A percentile compares a stretch with the other conserved stretches of the same genome.
Evolutionary conservation across 2,113 vertebrate genomes (phyloP).

Genomic region (Azemiops feae): DNA sequence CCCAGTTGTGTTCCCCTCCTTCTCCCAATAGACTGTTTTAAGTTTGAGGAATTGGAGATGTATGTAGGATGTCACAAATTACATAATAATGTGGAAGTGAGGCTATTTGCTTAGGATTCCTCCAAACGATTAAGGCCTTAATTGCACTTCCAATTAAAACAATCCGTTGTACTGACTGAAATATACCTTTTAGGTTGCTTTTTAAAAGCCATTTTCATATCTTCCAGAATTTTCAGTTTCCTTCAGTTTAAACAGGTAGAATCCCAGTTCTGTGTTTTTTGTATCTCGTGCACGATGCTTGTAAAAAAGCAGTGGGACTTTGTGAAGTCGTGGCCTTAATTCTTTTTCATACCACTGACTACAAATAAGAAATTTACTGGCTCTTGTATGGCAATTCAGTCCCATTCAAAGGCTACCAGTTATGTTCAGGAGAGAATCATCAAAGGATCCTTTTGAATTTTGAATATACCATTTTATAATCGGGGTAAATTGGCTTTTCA

Average conservation of each 20-base stretch:
- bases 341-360: not conserved
- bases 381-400: not conserved
- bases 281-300: not conserved
- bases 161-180: constrained; percentile 63
- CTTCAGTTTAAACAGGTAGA: not conserved
- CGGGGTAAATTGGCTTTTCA: not conserved
- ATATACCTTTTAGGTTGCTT: constrained; percentile 30
- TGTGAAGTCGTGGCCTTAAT: not conserved
- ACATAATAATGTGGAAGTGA: constrained; percentile 58
- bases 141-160: constrained; percentile 57
- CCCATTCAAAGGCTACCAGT: not conserved
- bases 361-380: not conserved
- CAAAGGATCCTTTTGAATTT: not conserved
- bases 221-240: not conserved
- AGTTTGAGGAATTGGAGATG: constrained; percentile 53
- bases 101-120: constrained; percentile 60
- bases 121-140: constrained; percentile 67
- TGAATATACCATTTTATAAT: not conserved
- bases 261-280: not conserved
- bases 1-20: constrained; percentile 55
- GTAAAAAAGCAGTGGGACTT: not conserved
- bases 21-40: constrained; percentile 57
- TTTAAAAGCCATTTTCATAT: constrained; percentile 42
- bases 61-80: constrained; percentile 42
- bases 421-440: not conserved